A percentile compares a stretch with the other conserved stretches of the same genome.
phyloP scores from a whole-genome alignment of 2,888 invertebrate species.

The Polydrusus tereticollis region DNA sequence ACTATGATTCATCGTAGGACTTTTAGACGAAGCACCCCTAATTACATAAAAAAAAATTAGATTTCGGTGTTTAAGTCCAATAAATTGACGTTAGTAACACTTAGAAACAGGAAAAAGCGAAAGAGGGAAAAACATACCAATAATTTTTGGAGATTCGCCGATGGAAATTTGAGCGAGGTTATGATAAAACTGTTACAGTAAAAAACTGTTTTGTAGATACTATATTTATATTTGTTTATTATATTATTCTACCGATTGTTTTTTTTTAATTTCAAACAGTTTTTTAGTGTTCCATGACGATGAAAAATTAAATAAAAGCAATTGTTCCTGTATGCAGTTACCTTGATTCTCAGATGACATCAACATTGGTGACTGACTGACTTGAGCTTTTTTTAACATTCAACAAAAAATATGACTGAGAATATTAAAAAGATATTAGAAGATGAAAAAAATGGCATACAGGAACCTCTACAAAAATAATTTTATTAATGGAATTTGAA shows the following conservation, averaged over 20 bases:
- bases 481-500: conserved; percentile 33
- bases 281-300: background rate
- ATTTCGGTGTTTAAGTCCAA: conserved; percentile 1
- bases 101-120: conserved; percentile 58
- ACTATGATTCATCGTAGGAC: conserved; percentile 87
- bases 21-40: conserved; percentile 87
- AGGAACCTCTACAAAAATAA: conserved; percentile 58
- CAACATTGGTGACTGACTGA: conserved; percentile 45
- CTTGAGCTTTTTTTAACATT: conserved; percentile 35
- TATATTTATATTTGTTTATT: no score
- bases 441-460: conserved; percentile 58
- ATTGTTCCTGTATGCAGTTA: conserved; percentile 49
- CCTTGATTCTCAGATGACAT: conserved; percentile 16
- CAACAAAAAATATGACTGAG: conserved; percentile 52
- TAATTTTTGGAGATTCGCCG: conserved; percentile 6
- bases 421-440: conserved; percentile 50
- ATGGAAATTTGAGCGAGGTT: conserved; percentile 38
- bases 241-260: background rate
- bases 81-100: conserved; percentile 24
- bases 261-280: background rate
- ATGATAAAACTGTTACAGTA: conserved; percentile 28
- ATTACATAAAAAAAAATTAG: conserved; percentile 51
- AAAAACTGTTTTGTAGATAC: conserved; percentile 6
- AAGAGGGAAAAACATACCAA: conserved; percentile 52
- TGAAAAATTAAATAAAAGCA: conserved; percentile 18